Percentiles rank a stretch among this genome's conserved stretches.
phyloP scores from a whole-genome alignment of 2,888 invertebrate species.

The Galeopsomyia nigrocyanea region DNA sequence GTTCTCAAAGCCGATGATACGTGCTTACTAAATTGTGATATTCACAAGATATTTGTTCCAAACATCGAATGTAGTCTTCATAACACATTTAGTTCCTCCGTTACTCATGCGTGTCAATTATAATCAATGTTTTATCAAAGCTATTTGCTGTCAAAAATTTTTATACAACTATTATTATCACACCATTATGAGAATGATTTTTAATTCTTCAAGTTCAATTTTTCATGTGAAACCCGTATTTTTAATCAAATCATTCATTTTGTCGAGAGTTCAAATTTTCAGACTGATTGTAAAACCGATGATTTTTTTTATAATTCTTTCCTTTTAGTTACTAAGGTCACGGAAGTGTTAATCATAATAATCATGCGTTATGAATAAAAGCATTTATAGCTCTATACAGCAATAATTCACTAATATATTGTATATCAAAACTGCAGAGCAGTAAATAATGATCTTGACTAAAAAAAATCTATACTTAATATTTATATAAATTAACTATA shows the following conservation, averaged over 20 bases:
- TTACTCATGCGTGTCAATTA: no score
- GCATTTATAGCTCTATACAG: constrained; percentile 10
- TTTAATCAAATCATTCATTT: not conserved
- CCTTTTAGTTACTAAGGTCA: not conserved
- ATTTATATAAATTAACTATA: constrained; percentile 20
- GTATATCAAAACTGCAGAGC: constrained; percentile 19
- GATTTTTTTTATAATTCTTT: constrained; percentile 16
- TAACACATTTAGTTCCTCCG: no score
- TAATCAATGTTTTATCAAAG: no score
- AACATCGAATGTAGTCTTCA: no score
- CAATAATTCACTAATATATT: not conserved
- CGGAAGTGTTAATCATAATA: not conserved
- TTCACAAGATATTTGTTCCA: constrained; percentile 5
- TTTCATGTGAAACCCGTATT: no score
- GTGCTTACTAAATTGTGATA: constrained; percentile 37
- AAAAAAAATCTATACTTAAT: constrained; percentile 21
- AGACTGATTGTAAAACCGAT: constrained; percentile 11
- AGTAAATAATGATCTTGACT: constrained; percentile 14
- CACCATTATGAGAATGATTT: no score
- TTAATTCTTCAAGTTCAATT: no score
- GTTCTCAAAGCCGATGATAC: constrained; percentile 8
- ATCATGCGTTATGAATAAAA: not conserved
- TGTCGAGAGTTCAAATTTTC: not conserved
- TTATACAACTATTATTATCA: no score
- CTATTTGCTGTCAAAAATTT: no score